Percentiles rank a stretch among this genome's conserved stretches.
Conservation (phyloP, 2,113 vertebrate genomes). For the Stercorarius parasiticus region DNA sequence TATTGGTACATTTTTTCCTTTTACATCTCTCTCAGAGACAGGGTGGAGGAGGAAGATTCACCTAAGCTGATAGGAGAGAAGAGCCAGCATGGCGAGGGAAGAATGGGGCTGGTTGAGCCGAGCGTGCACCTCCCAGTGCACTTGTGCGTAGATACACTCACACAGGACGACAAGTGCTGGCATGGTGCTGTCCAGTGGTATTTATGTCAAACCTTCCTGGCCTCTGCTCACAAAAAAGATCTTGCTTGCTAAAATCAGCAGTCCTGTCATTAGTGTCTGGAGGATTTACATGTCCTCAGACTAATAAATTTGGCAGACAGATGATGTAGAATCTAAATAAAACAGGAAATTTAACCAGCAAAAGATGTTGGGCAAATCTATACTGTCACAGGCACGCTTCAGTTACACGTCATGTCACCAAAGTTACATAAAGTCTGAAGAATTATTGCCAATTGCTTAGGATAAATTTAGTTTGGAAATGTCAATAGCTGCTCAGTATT, state of each 20-base stretch:
- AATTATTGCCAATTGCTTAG: not conserved
- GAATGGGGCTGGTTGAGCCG: not conserved
- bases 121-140: fast-evolving
- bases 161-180: not conserved
- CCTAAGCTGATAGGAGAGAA: not conserved
- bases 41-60: not conserved
- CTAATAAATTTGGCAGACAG: conserved; percentile 1
- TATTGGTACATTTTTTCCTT: not conserved
- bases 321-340: not conserved
- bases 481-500: not conserved
- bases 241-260: not conserved
- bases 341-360: conserved; percentile 5
- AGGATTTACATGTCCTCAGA: not conserved
- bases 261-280: not conserved
- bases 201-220: not conserved
- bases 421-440: not conserved
- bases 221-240: not conserved
- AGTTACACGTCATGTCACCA: not conserved
- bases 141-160: not conserved
- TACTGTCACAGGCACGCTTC: not conserved
- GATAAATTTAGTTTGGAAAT: not conserved
- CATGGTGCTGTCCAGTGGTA: not conserved
- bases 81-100: not conserved
- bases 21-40: not conserved
- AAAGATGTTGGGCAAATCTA: not conserved